These are phyloP conservation scores for Marisa cornuarietis DNA, from an alignment of 1,140 invertebrate genomes.

Conservation along the genomic window DNA sequence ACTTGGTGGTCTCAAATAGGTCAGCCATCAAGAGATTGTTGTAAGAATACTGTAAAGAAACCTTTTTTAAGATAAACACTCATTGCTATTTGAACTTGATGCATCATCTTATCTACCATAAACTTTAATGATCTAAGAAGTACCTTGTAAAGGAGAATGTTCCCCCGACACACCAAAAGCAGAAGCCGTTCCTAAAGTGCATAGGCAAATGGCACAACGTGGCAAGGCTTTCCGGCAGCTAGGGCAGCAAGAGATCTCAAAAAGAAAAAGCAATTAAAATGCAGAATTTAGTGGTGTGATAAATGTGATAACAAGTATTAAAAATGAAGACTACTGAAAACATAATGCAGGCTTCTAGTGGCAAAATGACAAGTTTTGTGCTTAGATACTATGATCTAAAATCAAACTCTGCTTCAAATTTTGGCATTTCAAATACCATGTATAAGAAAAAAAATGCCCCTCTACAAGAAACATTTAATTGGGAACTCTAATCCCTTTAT, in stretches of 20 bases:
- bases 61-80: no score
- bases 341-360: background rate
- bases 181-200: slow-evolving; percentile 86
- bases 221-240: slow-evolving; percentile 93
- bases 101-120: no score
- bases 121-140: no score
- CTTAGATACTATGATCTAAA: background rate
- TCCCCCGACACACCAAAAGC: background rate
- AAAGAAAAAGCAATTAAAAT: slow-evolving; percentile 12
- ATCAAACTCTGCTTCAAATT: background rate
- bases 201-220: slow-evolving; percentile 89
- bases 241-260: slow-evolving; percentile 81
- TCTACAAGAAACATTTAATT: no score
- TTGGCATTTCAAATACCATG: background rate
- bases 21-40: background rate
- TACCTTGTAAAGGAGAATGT: background rate
- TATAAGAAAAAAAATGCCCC: background rate
- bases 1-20: background rate
- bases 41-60: background rate
- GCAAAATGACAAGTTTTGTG: background rate
- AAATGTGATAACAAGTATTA: background rate
- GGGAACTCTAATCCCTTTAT: no score
- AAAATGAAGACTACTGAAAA: background rate
- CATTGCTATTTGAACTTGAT: background rate
- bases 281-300: background rate